A percentile compares a stretch with the other conserved stretches of the same genome.
Conservation (phyloP, 2,888 invertebrate species). For the Nymphalis c-album region DNA sequence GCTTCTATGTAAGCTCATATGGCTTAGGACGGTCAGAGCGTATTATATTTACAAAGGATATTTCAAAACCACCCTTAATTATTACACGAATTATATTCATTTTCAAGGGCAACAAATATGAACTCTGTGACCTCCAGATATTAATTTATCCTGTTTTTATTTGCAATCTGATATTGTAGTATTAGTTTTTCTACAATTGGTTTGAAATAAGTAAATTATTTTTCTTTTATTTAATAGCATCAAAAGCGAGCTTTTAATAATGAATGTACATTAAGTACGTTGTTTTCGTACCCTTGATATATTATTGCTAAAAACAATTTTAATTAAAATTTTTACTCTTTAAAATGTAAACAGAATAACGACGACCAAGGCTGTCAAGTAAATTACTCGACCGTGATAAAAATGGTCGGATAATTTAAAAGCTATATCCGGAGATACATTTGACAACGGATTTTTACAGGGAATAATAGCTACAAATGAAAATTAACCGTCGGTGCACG, state of each 20-base stretch:
- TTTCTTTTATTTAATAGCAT: no score
- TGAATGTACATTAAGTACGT: no score
- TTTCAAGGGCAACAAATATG: background rate
- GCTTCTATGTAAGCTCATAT: background rate
- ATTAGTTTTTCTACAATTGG: no score
- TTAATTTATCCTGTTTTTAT: no score
- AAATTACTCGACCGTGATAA: slow-evolving; percentile 32
- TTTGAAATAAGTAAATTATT: no score
- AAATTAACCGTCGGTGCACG: slow-evolving; percentile 9
- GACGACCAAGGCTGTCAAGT: slow-evolving; percentile 19
- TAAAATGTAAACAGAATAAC: slow-evolving; percentile 20
- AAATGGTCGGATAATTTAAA: slow-evolving; percentile 32
- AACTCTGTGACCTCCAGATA: background rate
- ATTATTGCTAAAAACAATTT: no score
- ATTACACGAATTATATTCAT: no score
- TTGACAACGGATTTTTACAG: slow-evolving; percentile 2
- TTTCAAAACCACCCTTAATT: background rate
- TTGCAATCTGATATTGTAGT: no score
- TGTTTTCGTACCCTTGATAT: no score
- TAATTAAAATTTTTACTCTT: background rate
- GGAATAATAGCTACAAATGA: slow-evolving; percentile 7
- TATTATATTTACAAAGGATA: slow-evolving; percentile 3
- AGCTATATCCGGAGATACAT: slow-evolving; percentile 18
- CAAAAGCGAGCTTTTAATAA: no score
- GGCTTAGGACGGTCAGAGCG: slow-evolving; percentile 4